Evolutionary conservation across 2,113 vertebrate species (phyloP), one percentile per base, ranked within the genome.

Genomic region (Oophaga pumilio): DNA sequence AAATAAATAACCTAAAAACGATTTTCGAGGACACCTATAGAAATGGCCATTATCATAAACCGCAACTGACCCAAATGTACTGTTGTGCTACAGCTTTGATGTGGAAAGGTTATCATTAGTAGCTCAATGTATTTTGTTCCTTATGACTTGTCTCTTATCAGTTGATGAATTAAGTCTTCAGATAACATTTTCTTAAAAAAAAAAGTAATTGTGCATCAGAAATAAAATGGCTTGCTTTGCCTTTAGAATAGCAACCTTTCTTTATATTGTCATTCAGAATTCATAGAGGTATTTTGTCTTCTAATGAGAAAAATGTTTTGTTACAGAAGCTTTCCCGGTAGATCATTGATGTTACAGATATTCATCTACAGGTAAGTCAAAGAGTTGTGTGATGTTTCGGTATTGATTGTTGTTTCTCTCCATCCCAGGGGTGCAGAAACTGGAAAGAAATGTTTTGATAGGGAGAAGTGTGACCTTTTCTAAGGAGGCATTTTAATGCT

Each of bases 401-500:
- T 92, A 95, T 94, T 18, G 94, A 95, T 94, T 95, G 93, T 92
- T 95, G 92, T 92, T 94, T 92, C 92, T 90, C 0, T 76, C 81
- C 64, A 69, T 85, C 92, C 93, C 92, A 89, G 91, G 93, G 93
- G 93, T 93, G 84, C 57, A 92, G 89, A 94, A 92, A 91, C 88
- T 85, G 90, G 89, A 88, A 91, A 93, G 94, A 94, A 92, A 92
- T 93, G 91, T 93, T 95, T 93, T 94, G 93, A 95, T 94, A 87
- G 50, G 86, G 91, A 92, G 90, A 92, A 90, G 88, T 92, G 60
- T 95, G 94, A 94, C 95, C 95, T 96, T 96, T 96, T 93, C 92
- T 87, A 76, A 62, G 84, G 85, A 93, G 89, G 91, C 89, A 91
- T 94, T 94, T 94, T 93, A 94, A 94, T 94, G 92, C 91, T 90